Evolutionary conservation across 1,140 invertebrate species (phyloP), one percentile per base, ranked within the genome.

Genomic region (Drosophila mojavensis): DNA sequence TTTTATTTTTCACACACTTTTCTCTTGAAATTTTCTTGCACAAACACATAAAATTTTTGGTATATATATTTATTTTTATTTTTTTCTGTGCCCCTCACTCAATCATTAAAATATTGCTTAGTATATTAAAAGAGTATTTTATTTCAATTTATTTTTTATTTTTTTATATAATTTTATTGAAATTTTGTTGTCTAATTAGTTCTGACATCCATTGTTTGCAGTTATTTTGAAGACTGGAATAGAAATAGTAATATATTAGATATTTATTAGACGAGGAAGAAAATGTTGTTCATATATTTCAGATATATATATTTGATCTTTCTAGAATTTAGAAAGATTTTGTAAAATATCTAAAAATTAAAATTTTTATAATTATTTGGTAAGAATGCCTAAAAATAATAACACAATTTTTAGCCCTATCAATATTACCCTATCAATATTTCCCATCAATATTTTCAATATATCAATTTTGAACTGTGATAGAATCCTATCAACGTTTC

Each of bases 21-120:
- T 60, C 64, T 59, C 47, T 36, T 17, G 43, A 30, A 11, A 20
- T 15, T 55, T 17, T 13, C 39, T 56, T 60, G 58, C 53, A 68
- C 64, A 70, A 50, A 53, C 56, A 61, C 65, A 47, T 39, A 39
- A 13, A 39, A 20, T 50, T 74, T 13, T 50, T 17, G 45, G 33
- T 20, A 51, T 67, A 48, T 55, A 30, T 30, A 33, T 33, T 7
- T 30, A 30, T 30, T 7, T 30, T 5, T 30, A 5, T 41, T 62
- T 50, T 51, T 60, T 26, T 11, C 33, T 71, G 55, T 69, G 61
- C 63, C 45, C 81, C 80, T 88, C 83, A 86, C 83, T 89, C 84
- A 77, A 83, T 71, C 61, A 71, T 69, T 67, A 68, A 88, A 79
- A 83, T 88, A 88, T 88, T 88, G 83, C 83, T 88, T 89, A 74